Conservation (phyloP, 2,113 vertebrate genomes). For the Corythoichthys intestinalis region DNA sequence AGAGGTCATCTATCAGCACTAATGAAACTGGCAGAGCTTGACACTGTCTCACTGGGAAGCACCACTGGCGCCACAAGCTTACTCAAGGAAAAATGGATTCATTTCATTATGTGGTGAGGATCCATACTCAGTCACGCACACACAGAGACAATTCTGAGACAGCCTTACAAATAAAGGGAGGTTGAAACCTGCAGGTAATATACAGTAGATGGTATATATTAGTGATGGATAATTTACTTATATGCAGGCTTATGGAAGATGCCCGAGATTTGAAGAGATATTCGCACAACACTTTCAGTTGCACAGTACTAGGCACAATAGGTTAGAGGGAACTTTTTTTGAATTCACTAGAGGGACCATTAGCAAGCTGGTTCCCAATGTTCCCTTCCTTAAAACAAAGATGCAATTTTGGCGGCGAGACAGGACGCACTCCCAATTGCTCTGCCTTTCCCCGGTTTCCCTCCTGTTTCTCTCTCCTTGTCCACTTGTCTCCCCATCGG, state of each 20-base stretch:
- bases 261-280: conserved; percentile 13
- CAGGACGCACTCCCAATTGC: conserved; percentile 48
- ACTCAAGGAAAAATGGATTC: conserved; percentile 66
- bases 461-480: conserved; percentile 26
- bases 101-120: conserved; percentile 59
- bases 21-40: conserved; percentile 68
- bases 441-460: conserved; percentile 31
- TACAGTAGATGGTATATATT: background rate
- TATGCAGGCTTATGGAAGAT: conserved; percentile 12
- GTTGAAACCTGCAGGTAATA: background rate
- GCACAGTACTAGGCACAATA: conserved; percentile 8
- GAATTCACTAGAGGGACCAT: conserved; percentile 27
- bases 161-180: background rate
- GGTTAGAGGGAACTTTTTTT: conserved; percentile 14
- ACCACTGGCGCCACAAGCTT: conserved; percentile 58
- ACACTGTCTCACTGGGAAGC: conserved; percentile 61
- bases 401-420: conserved; percentile 54
- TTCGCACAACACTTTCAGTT: conserved; percentile 16
- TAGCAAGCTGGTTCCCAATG: conserved; percentile 58
- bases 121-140: conserved; percentile 3
- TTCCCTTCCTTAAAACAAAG: conserved; percentile 68
- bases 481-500: conserved; percentile 67
- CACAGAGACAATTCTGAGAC: conserved; percentile 2
- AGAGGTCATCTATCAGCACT: conserved; percentile 71
- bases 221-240: background rate